Evolutionary conservation across 2,888 invertebrate genomes (phyloP), one percentile per base, ranked within the genome.

Genomic region (Elysia crispata): DNA sequence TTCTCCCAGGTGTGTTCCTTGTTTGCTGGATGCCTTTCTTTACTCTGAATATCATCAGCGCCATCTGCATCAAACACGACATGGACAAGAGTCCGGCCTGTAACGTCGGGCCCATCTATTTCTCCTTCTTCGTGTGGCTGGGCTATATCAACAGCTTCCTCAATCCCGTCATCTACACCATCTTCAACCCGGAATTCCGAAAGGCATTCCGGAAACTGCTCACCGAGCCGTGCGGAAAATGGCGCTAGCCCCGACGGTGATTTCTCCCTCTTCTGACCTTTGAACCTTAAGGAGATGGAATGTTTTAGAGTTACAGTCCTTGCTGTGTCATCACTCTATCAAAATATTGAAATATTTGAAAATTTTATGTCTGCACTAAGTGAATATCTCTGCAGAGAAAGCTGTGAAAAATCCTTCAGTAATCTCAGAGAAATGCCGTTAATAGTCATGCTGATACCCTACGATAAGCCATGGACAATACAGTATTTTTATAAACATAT

Each of bases 21-120:
- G 95, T 98, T 90, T 99, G 99, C 93, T 99, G 99, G 99, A 96
- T 98, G 83, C 99, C 99, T 57, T 99, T 99, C 94, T 99, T 99
- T 94, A 97, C 97, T 1, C 97, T 98, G 93, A 98, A 98, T 93
- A 97, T 98, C 85, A 95, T 98, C 94, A 98, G 98, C 91, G 99
- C 98, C 15, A 95, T 99, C 92, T 98, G 98, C 94, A 96, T 96
- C 88, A 97, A 90, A n/a, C 90, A 90, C 83, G 84, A 88, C 76
- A 81, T 90, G 66, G 57, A 92, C 13, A 83, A 85, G 95, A 95
- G 84, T 96, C 97, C 0, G 95, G 97, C 31, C 94, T 98, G 86
- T 83, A 86, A 89, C 82, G 83, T 89, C 20, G 89, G 90, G 72
- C 83, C 84, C 1, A 87, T 88, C 54, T 82, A 91, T 25, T 87